Evolutionary conservation across 2,888 invertebrate species (phyloP).

Genomic region (Sesia bembeciformis): DNA sequence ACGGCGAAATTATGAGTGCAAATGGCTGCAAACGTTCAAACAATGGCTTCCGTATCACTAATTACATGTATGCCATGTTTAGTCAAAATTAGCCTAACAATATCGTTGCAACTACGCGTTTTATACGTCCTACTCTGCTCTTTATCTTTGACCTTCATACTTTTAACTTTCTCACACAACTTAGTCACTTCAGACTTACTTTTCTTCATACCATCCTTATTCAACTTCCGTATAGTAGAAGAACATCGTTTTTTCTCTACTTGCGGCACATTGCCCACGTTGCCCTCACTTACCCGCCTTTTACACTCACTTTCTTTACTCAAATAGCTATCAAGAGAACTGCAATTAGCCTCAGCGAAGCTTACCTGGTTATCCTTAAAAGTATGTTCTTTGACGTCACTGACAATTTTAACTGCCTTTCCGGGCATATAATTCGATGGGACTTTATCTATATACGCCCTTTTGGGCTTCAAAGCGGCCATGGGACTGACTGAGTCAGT

Average conservation of each 20-base stretch:
- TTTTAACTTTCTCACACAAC: constrained; percentile 60
- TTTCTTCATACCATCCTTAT: constrained; percentile 53
- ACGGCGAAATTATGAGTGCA: too few species aligned
- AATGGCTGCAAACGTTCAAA: constrained; percentile 23
- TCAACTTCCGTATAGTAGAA: constrained; percentile 49
- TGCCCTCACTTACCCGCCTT: constrained; percentile 55
- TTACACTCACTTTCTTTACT: constrained; percentile 53
- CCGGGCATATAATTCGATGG: constrained; percentile 74
- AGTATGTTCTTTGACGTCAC: constrained; percentile 58
- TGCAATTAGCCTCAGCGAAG: constrained; percentile 37
- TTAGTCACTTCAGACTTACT: constrained; percentile 69
- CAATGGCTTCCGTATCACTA: constrained; percentile 84
- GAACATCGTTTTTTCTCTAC: constrained; percentile 61
- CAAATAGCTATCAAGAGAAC: constrained; percentile 72
- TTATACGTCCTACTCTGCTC: constrained; percentile 42
- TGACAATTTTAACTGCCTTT: constrained; percentile 83
- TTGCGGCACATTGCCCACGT: constrained; percentile 9
- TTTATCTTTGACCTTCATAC: constrained; percentile 54
- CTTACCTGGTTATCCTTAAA: constrained; percentile 53
- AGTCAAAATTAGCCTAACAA: constrained; percentile 82
- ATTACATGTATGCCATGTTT: constrained; percentile 87
- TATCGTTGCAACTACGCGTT: constrained; percentile 70
- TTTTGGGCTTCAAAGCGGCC: constrained; percentile 44
- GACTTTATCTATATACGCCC: constrained; percentile 57
- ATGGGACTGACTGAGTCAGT: constrained; percentile 52